Base-by-base conservation (phyloP, 1,140 invertebrate genomes). In the Papilio dardanus region DNA sequence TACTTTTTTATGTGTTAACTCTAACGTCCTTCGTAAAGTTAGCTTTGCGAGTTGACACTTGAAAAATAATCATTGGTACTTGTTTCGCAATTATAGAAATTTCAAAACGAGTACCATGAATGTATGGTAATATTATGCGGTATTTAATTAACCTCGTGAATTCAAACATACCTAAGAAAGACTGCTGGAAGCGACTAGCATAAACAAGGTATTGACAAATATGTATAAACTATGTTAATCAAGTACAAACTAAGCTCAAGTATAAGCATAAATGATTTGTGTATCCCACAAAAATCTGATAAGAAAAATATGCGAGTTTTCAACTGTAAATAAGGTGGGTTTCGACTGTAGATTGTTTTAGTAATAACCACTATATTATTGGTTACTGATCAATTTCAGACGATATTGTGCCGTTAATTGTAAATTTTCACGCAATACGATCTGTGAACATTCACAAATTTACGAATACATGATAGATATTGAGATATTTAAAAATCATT, bases 1-100 rank as follows among this genome's bases (percentile, higher is more conserved):
- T 88, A 83, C 84, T 84, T 86, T n/a, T 86, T 83, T 81, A 82
- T 79, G 81, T 84, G 82, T 83, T 85, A 87, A 87, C 82, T 42
- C 67, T 62, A 68, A 50, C 78, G 83, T 85, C 83, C 84, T 87
- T 86, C 82, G 82, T 42, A 77, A 31, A 35, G 74, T n/a, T 67
- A 74, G 65, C 46, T 75, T 78, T 74, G 65, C 76, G 35, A 77
- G 28, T 80, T 74, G 81, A 78, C 33, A 42, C 65, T 66, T 76
- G 71, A 40, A 62, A 40, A 78, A 74, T 79, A 66, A 77, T 78
- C 75, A 62, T 30, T 40, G n/a, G 24, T 74, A 35, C 68, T 37
- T 81, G 79, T 75, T 79, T 73, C 42, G 21, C 73, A 78, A 50
- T 75, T 69, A 54, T 35, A 74, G 62, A 67, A 76, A 46, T 77